phyloP scores from a whole-genome alignment of 37 sponge, comb jelly and placozoan genomes.

The Hexactinellida sp. region DNA sequence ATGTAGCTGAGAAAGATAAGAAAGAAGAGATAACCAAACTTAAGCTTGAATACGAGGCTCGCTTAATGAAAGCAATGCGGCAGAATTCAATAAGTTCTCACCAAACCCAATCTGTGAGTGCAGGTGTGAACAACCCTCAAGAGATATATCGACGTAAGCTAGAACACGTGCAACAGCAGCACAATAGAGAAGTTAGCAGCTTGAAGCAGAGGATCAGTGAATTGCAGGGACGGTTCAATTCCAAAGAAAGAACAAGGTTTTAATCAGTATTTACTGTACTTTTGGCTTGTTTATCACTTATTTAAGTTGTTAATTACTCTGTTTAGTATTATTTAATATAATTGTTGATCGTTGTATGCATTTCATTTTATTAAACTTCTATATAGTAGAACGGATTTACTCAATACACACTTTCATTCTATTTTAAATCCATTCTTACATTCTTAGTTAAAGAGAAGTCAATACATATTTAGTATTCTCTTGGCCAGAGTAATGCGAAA shows the following conservation, averaged over 20 bases:
- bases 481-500: too few relatives aligned
- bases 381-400: too few relatives aligned
- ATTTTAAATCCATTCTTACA: too few relatives aligned
- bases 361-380: too few relatives aligned
- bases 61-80: slow-evolving; percentile 8
- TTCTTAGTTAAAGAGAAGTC: too few relatives aligned
- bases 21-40: slow-evolving; percentile 11
- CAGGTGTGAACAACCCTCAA: neutral
- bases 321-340: neutral
- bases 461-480: too few relatives aligned
- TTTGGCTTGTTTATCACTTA: neutral
- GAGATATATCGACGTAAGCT: neutral
- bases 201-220: neutral
- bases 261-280: neutral
- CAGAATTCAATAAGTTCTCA: neutral
- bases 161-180: neutral
- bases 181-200: neutral
- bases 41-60: neutral
- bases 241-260: neutral
- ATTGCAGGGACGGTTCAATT: neutral
- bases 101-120: neutral
- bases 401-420: too few relatives aligned
- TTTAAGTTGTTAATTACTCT: neutral
- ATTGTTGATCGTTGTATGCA: too few relatives aligned
- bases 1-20: neutral